Conservation (phyloP, 64 coral and sea anemone species). For the Porites lutea region DNA sequence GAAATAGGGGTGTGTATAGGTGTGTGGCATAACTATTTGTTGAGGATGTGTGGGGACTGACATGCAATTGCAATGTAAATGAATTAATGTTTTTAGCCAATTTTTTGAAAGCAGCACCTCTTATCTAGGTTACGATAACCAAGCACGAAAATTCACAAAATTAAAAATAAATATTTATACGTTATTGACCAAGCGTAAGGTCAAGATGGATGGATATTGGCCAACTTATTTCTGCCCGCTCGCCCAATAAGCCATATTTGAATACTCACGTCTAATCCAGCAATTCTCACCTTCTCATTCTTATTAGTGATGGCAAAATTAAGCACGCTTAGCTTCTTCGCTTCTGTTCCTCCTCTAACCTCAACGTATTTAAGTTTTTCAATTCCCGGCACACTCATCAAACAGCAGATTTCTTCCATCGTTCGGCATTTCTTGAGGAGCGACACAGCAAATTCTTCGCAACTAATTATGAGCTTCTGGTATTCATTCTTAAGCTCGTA, state of each 20-base stretch:
- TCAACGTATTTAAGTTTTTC: conserved; percentile 51
- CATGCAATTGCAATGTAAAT: no score
- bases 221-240: no score
- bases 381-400: conserved; percentile 76
- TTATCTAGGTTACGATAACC: not conserved
- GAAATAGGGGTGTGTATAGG: no score
- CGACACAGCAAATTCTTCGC: conserved; percentile 78
- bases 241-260: no score
- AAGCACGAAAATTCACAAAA: not conserved
- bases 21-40: no score
- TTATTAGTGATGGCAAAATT: conserved; percentile 86
- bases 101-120: no score
- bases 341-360: conserved; percentile 50
- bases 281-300: conserved; percentile 74
- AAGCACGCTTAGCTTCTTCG: conserved; percentile 73
- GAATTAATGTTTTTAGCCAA: no score
- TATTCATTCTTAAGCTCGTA: conserved; percentile 86
- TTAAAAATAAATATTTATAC: no score
- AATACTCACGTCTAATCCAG: not conserved
- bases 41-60: no score
- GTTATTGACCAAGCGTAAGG: no score
- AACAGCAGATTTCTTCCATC: conserved; percentile 74
- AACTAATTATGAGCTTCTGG: conserved; percentile 55
- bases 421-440: conserved; percentile 65
- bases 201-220: no score